phyloP scores from a whole-genome alignment of 1,140 invertebrate species.

The Drosophila serrata region DNA sequence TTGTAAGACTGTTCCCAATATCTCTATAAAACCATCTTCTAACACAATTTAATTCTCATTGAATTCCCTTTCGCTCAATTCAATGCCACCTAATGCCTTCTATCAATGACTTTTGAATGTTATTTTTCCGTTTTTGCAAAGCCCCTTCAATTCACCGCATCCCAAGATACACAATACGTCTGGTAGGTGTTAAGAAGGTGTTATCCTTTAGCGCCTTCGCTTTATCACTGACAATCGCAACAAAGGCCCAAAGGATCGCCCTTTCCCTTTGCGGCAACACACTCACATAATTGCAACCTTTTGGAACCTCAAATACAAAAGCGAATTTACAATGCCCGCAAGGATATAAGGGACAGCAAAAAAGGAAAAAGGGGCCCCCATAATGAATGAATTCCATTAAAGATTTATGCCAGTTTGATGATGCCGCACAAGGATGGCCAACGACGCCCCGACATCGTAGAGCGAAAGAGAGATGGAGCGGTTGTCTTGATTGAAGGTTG shows the following conservation, averaged over 20 bases:
- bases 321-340: slow-evolving; percentile 72
- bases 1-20: not conserved
- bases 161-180: slow-evolving; percentile 46
- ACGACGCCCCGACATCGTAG: slow-evolving; percentile 46
- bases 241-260: slow-evolving; percentile 57
- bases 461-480: slow-evolving; percentile 16
- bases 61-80: not conserved
- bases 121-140: slow-evolving; percentile 7
- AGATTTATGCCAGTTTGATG: slow-evolving; percentile 85
- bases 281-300: slow-evolving; percentile 65
- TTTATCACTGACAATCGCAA: slow-evolving; percentile 65
- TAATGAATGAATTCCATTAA: slow-evolving; percentile 85
- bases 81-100: not conserved
- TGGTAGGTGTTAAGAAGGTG: slow-evolving; percentile 84
- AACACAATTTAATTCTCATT: not conserved
- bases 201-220: slow-evolving; percentile 85
- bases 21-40: not conserved
- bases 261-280: slow-evolving; percentile 33
- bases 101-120: slow-evolving; percentile 56
- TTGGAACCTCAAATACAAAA: slow-evolving; percentile 57
- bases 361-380: slow-evolving; percentile 54
- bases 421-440: slow-evolving; percentile 76
- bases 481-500: slow-evolving; percentile 83
- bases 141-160: slow-evolving; percentile 39
- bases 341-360: slow-evolving; percentile 45